Base-by-base conservation (phyloP, 1,140 invertebrate species). In the Drosophila varians region DNA sequence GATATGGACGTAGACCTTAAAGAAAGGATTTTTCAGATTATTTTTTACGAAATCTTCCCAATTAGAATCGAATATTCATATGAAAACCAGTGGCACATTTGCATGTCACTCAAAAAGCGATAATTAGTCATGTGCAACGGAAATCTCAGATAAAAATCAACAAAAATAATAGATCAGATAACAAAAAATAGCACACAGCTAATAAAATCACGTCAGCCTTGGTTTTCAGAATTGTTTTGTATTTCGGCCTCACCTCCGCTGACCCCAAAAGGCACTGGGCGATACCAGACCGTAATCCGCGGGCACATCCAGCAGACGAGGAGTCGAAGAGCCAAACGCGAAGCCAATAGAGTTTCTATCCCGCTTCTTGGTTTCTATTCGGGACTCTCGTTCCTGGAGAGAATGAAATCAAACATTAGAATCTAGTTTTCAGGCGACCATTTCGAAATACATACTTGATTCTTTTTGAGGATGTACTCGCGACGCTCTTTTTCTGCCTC, bases 311-410 rank as follows among this genome's bases (percentile, higher is more conserved):
- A 97, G 92, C 92, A 97, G 95, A 57, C 96, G 93, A 51, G 96
- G 96, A 45, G 96, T 97, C 54, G 96, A 97, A 80, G 96, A 97
- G 36, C 96, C 96, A 92, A 97, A 97, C 28, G 96, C 96, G 92
- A 97, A 97, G 49, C 66, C 86, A 70, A 94, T 93, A 34, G 92
- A 94, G 91, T 93, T 94, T 69, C 94, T 92, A 84, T 96, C 95
- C 80, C 93, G 93, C 77, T 92, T 93, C 89, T 94, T 95, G 28
- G 94, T 93, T 91, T 97, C 96, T 74, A 97, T 92, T 68, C 96
- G 93, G 42, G 96, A 95, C 79, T 97, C 96, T 62, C 96, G 93
- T 90, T 97, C 96, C 92, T 91, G 9, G 4, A 7, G 31, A 4
- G 19, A 7, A 4, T 3, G 16, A 1, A 38, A 38, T 1, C 2